Base-by-base conservation (phyloP, 2,797 vertebrate genomes). In the Buceros bicornis region DNA sequence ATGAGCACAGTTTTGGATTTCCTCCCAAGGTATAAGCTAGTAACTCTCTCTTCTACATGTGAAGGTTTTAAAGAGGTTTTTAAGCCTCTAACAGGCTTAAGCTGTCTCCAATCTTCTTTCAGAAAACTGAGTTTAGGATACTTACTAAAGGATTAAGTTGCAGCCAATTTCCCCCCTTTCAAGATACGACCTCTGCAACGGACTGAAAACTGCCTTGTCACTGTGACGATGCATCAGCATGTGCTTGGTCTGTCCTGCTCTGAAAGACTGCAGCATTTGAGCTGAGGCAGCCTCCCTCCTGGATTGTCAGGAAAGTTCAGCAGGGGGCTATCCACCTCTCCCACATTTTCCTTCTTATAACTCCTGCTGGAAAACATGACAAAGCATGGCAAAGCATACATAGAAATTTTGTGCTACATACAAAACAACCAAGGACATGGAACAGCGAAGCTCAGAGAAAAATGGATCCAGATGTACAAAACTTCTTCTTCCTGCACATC, bases 191-290 rank as follows among this genome's bases (percentile, higher is more conserved):
- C 35, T 71, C 47, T 86, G 31, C 45, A 71, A 54, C 11, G 20
- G 33, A 31, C 22, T 74, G 29, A 50, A 35, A 90, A 58, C 3
- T 79, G 33, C 26, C 37, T 58, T 74, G 50, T 88, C 72, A 81
- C 29, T 40, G 6, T 5, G 11, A 24, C 1, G 8, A 28, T 51
- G n/a, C 16, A 33, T 42, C 50, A 43, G 33, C 0, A 0, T 21
- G 45, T 28, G 4, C 26, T 26, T 79, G 26, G 6, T 43, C 14
- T 85, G 12, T 22, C 10, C 33, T 60, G 1, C 26, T 53, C 42
- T n/a, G 54, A 74, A 45, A 22, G 13, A 43, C 18, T 61, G 42
- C 25, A 57, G 10, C 20, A 43, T 11, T 17, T 67, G 60, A 70
- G 35, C 31, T 85, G 71, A 57, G 66, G 69, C 19, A 82, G 11